Base-by-base conservation (phyloP, 2,797 vertebrate genomes). In the Dicrostonyx torquatus region DNA sequence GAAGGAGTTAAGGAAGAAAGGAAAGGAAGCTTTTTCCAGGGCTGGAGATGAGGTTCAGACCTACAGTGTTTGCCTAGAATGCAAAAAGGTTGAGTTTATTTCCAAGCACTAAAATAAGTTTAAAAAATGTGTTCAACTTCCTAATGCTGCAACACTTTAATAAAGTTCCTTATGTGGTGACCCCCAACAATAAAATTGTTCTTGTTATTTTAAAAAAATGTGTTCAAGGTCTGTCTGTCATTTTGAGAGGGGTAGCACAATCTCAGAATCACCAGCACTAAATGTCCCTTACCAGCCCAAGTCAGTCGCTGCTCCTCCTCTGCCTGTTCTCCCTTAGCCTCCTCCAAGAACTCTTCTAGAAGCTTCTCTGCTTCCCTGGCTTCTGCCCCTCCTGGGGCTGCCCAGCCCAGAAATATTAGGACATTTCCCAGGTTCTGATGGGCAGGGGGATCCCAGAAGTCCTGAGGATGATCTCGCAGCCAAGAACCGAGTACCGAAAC, bases 401-500 rank as follows among this genome's bases (percentile, higher is more conserved):
- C 98, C 80, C 95, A 97, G 78, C 66, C 97, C 96, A 99, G 97
- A 98, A 99, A 99, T 14, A 98, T 97, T 89, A 98, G 53, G 82
- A 99, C 96, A 91, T 97, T 98, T 91, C 97, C 76, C 87, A 99
- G 98, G 1, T 97, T 97, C 0, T 95, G 14, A 97, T 99, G 98
- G 62, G 97, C 91, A 6, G 99, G 99, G 13, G 98, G 98, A 24
- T 99, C 98, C 92, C 98, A 97, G 97, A 99, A 98, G 97, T 99
- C 99, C 94, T 99, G 98, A 3, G 98, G 98, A 97, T 99, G 99
- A 88, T 99, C 98, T 20, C 98, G 98, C 80, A 99, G 96, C 99
- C 99, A 99, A 70, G 90, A 96, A 15, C 98, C 97, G 93, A 98
- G 96, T n/a, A 98, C 89, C 0, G 94, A 97, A 18, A 98, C 95